Evolutionary conservation across 2,797 vertebrate genomes (phyloP).

Genomic region (Chanos chanos): DNA sequence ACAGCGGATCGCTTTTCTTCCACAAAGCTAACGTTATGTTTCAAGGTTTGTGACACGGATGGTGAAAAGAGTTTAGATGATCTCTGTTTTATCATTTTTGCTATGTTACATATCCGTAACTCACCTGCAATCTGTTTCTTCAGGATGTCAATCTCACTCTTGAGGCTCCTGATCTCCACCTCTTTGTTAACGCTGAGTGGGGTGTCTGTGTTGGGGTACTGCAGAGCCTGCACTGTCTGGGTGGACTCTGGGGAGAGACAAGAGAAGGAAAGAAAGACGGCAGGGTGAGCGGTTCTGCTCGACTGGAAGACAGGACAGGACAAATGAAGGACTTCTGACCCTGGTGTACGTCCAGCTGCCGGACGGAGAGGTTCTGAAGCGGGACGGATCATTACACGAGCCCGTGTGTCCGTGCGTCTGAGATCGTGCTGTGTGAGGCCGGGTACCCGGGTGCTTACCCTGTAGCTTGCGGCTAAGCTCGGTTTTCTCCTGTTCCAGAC

Average conservation of each 20-base stretch:
- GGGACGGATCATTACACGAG: no score
- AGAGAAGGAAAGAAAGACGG: neutral
- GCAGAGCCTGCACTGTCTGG: constrained; percentile 90
- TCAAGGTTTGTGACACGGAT: no score
- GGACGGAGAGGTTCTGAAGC: no score
- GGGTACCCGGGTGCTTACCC: constrained; percentile 66
- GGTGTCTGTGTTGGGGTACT: constrained; percentile 82
- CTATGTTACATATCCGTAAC: constrained; percentile 3
- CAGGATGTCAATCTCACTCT: constrained; percentile 91
- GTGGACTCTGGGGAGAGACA: constrained; percentile 79
- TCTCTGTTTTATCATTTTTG: no score
- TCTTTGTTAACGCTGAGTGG: constrained; percentile 83
- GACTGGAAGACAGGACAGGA: no score
- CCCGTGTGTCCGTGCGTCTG: neutral
- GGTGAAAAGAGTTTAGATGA: no score
- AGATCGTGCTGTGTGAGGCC: neutral
- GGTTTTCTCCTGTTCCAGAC: constrained; percentile 93
- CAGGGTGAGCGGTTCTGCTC: neutral
- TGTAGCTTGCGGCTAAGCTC: constrained; percentile 95
- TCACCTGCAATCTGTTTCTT: constrained; percentile 91
- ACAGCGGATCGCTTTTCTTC: no score
- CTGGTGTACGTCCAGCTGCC: no score
- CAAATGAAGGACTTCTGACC: no score
- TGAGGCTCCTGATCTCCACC: constrained; percentile 90
- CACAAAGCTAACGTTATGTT: no score